phyloP scores from a whole-genome alignment of 1,140 invertebrate species.

The Ostrea denselamellosa region DNA sequence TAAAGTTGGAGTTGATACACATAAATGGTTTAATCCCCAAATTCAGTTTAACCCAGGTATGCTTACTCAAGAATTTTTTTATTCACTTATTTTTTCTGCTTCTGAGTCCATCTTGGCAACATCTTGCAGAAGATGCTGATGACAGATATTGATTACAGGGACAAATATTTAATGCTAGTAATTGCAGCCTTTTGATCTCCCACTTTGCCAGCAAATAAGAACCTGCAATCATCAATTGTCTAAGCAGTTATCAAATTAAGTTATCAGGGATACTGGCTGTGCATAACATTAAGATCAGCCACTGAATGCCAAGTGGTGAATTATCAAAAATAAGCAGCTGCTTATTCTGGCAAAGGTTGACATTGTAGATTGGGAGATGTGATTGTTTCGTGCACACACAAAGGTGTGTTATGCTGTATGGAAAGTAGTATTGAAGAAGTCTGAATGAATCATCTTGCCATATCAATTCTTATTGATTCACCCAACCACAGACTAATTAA shows the following conservation, averaged over 20 bases:
- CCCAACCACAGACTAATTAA: neutral
- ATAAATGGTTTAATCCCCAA: slow-evolving; percentile 72
- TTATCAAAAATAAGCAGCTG: slow-evolving; percentile 20
- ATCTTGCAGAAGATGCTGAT: neutral
- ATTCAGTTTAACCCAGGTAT: slow-evolving; percentile 79
- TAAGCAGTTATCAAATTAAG: slow-evolving; percentile 13
- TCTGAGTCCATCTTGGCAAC: slow-evolving; percentile 2
- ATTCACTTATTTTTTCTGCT: neutral
- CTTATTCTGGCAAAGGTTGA: slow-evolving; percentile 26
- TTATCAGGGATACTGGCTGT: slow-evolving; percentile 1
- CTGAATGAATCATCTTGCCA: slow-evolving; percentile 4
- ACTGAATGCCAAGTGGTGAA: slow-evolving; percentile 8
- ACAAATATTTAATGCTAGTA: slow-evolving; percentile 15
- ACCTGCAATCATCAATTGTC: neutral
- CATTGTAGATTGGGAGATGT: neutral
- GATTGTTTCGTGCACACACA: slow-evolving; percentile 19
- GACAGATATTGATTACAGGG: slow-evolving; percentile 6
- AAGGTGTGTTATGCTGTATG: slow-evolving; percentile 7
- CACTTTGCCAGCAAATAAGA: neutral
- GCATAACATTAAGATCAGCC: neutral
- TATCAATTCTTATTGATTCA: slow-evolving; percentile 1
- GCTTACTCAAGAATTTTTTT: neutral
- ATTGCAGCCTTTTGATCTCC: slow-evolving; percentile 5
- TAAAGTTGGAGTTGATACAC: slow-evolving; percentile 73
- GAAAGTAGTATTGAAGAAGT: neutral